Percentiles rank a stretch among this genome's conserved stretches.
phyloP scores from a whole-genome alignment of 53 echinoderm and acorn worm genomes.

The Luidia sarsii region DNA sequence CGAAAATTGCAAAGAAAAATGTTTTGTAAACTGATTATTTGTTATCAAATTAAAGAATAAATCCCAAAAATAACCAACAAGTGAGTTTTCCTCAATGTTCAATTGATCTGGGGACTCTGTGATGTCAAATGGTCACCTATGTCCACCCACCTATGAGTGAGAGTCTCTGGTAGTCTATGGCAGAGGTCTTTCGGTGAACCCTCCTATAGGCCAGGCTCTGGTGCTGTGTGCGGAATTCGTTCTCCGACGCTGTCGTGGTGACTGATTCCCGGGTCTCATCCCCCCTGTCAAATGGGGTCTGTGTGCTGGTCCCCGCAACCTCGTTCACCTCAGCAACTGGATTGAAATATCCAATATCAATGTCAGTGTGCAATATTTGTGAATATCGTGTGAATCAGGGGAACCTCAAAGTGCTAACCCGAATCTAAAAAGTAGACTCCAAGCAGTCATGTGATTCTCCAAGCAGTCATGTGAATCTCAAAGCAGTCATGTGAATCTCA shows the following conservation, averaged over 20 bases:
- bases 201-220: conserved; percentile 62
- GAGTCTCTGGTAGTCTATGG: conserved; percentile 80
- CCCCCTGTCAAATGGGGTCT: conserved; percentile 19
- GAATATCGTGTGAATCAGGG: no score
- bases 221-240: conserved; percentile 74
- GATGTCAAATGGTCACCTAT: no score
- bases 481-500: no score
- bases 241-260: conserved; percentile 85
- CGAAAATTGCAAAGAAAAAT: background rate
- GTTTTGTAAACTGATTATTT: background rate
- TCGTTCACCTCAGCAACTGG: conserved; percentile 35
- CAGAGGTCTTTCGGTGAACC: conserved; percentile 72
- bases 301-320: background rate
- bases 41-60: no score
- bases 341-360: background rate
- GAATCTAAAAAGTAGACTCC: no score
- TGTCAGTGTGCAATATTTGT: no score
- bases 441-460: no score
- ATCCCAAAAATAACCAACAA: no score
- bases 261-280: conserved; percentile 65
- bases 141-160: conserved; percentile 75
- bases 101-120: no score
- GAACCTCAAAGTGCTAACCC: no score
- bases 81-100: background rate
- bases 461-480: no score